Evolutionary conservation across 2,113 vertebrate genomes (phyloP).

Genomic region (Eudorcas thomsonii): DNA sequence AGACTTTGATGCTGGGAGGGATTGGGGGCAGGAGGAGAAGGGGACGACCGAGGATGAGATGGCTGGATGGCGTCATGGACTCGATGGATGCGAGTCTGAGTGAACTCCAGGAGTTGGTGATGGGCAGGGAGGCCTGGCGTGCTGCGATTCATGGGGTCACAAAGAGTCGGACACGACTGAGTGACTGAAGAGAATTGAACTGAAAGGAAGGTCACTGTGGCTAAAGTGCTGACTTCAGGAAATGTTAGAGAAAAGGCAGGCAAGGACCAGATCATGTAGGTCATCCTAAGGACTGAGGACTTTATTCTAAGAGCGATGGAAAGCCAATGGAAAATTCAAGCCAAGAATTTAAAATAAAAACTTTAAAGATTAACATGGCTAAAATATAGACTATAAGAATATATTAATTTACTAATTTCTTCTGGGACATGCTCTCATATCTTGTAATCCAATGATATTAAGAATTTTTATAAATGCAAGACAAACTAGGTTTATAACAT

Average conservation of each 20-base stretch:
- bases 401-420: background rate
- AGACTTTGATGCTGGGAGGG: too few species aligned
- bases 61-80: too few species aligned
- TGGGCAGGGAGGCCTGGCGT: too few species aligned
- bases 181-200: too few species aligned
- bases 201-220: background rate
- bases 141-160: too few species aligned
- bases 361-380: background rate
- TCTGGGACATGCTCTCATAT: background rate
- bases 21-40: too few species aligned
- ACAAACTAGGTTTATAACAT: background rate
- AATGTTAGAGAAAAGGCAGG: background rate
- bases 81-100: too few species aligned
- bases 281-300: background rate
- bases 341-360: background rate
- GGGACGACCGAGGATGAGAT: too few species aligned
- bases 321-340: background rate
- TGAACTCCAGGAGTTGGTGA: too few species aligned
- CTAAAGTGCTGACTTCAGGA: background rate
- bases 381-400: background rate
- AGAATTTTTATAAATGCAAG: background rate
- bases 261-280: background rate
- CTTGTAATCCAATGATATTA: background rate
- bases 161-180: too few species aligned
- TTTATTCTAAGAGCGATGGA: background rate